phyloP scores from a whole-genome alignment of 2,888 invertebrate species.

The Galeopsomyia nigrocyanea region DNA sequence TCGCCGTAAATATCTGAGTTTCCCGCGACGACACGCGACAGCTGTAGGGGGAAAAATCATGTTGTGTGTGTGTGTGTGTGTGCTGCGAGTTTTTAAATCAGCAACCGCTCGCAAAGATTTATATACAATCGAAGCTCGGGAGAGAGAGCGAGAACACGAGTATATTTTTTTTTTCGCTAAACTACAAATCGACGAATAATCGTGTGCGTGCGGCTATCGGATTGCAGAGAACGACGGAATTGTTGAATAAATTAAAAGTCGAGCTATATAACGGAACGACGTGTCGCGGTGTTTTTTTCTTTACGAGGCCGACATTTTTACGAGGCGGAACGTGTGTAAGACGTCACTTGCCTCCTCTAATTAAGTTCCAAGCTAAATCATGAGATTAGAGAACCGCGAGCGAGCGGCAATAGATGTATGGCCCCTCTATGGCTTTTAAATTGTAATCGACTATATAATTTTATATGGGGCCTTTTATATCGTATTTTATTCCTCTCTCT shows the following conservation, averaged over 20 bases:
- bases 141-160: constrained; percentile 12
- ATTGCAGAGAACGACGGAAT: constrained; percentile 12
- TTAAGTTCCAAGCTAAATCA: constrained; percentile 41
- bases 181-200: too few relatives aligned
- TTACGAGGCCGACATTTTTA: constrained; percentile 31
- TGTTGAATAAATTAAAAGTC: constrained; percentile 36
- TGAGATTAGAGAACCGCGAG: constrained; percentile 21
- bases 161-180: constrained; percentile 14
- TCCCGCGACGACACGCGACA: not conserved
- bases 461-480: constrained; percentile 24
- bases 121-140: constrained; percentile 25
- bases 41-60: not conserved
- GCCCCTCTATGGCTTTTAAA: constrained; percentile 18
- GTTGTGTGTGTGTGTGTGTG: not conserved
- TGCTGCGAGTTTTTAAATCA: constrained; percentile 33
- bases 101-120: constrained; percentile 12
- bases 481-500: constrained; percentile 16
- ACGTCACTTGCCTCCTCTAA: constrained; percentile 37
- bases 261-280: constrained; percentile 26
- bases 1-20: not conserved
- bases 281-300: constrained; percentile 6
- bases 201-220: not conserved
- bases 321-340: constrained; percentile 3
- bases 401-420: not conserved
- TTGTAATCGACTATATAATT: constrained; percentile 40